Base-by-base conservation (phyloP, 1,140 invertebrate species). In the Bombus cullumanus region DNA sequence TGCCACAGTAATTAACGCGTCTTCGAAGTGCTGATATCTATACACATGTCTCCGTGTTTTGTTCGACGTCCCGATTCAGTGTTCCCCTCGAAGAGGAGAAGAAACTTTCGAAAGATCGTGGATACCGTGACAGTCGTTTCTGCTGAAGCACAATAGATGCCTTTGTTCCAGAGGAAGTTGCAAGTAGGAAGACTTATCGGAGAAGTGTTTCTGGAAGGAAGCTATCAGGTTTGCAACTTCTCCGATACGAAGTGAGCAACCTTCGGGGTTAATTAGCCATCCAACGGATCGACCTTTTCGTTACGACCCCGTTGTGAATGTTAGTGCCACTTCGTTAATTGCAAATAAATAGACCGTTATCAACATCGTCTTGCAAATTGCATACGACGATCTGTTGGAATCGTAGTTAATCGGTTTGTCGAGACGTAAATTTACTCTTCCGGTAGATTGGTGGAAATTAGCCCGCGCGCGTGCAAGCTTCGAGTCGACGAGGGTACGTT, bases 1-100 rank as follows among this genome's bases (percentile, higher is more conserved):
- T 71, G 57, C 68, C 57, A 41, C 34, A 22, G 43, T 31, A 68
- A 88, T 86, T 88, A 88, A 78, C 86, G 66, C 41, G 43, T 53
- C 73, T 74, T n/a, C 47, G 47, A 18, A 68, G 34, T 87, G 83
- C n/a, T 22, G 66, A 86, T 64, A 4, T 72, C 15, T 12, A 6
- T 53, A 53, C 18, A 53, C 18, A 2, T 53, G 47, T 22, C 18
- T 53, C 0, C 47, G 47, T 53, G 47, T 22, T 22, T 53, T 6
- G 47, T 53, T 53, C 47, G 47, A 22, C 18, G 18, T 53, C 1
- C 25, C 25, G 37, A 25, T 37, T 22, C 34, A 31, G 3, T 3
- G 66, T 69, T 28, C 34, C 37, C 37, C 22, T 9, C 66, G 9
- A 68, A 18, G 31, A 34, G 64, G 18, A 34, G 31, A 68, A 34